Evolutionary conservation across 2,113 vertebrate genomes (phyloP).

Genomic region (Mungos mungo): DNA sequence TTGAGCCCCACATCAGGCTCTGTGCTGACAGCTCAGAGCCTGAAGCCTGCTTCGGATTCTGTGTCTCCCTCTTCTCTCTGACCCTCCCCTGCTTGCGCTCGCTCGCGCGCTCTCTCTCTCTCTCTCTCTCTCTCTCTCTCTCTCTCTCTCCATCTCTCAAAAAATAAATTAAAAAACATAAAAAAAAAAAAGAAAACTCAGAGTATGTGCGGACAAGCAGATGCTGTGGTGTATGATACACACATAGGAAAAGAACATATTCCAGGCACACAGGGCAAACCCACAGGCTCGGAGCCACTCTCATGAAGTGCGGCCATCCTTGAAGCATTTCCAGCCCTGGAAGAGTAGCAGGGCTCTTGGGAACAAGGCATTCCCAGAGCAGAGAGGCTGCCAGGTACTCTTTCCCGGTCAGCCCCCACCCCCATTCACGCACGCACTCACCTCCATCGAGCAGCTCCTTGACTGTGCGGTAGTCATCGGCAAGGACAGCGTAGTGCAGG

Average conservation of each 20-base stretch:
- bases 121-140: no score
- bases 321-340: background rate
- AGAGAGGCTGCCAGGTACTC: background rate
- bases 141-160: no score
- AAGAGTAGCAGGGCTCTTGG: background rate
- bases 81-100: no score
- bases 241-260: background rate
- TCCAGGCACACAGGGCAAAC: background rate
- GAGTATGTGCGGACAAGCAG: background rate
- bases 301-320: background rate
- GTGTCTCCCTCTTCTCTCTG: no score
- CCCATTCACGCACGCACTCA: slow-evolving; percentile 73
- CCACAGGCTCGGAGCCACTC: background rate
- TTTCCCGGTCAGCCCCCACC: background rate
- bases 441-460: slow-evolving; percentile 92
- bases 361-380: background rate
- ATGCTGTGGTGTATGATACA: background rate
- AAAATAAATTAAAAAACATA: no score
- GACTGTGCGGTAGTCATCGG: slow-evolving; percentile 88
- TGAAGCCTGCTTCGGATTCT: no score
- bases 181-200: background rate
- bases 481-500: slow-evolving; percentile 94
- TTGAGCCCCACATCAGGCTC: no score
- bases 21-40: no score
- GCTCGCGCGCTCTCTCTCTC: no score